Evolutionary conservation across 2,113 vertebrate genomes (phyloP).

Genomic region (Abramis brama): DNA sequence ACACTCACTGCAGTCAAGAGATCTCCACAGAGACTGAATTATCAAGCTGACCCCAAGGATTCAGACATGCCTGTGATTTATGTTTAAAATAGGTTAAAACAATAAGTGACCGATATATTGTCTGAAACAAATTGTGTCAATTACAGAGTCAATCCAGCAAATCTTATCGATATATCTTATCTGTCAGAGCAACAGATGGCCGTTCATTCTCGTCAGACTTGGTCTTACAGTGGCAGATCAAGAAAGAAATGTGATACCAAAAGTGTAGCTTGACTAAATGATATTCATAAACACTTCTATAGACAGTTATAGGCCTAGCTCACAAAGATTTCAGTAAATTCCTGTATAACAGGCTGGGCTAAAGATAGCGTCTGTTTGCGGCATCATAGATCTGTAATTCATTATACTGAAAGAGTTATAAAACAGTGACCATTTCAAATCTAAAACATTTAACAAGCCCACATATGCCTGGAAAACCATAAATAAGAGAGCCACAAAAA

Average conservation of each 20-base stretch:
- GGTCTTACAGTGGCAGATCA: background rate
- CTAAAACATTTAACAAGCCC: background rate
- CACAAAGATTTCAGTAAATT: background rate
- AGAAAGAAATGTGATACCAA: slow-evolving; percentile 1
- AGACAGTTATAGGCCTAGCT: background rate
- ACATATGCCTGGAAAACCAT: slow-evolving; percentile 13
- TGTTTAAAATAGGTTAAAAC: background rate
- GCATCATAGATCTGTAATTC: background rate
- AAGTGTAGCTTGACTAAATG: background rate
- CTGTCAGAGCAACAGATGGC: slow-evolving; percentile 37
- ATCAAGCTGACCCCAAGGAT: background rate
- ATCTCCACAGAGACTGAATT: background rate
- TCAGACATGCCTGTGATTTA: background rate
- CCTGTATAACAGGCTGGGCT: background rate
- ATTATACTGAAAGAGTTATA: background rate
- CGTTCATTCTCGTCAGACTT: slow-evolving; percentile 5
- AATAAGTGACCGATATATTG: background rate
- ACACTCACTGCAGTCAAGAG: background rate
- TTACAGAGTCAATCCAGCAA: background rate
- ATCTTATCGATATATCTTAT: background rate
- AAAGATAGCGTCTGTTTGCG: background rate
- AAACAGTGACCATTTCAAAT: background rate
- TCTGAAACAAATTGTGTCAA: background rate
- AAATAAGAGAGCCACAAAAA: background rate
- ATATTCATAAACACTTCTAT: background rate